Percentiles rank a stretch among this genome's conserved stretches.
Conservation (phyloP, 2,113 vertebrate genomes). For the Cariama cristata region DNA sequence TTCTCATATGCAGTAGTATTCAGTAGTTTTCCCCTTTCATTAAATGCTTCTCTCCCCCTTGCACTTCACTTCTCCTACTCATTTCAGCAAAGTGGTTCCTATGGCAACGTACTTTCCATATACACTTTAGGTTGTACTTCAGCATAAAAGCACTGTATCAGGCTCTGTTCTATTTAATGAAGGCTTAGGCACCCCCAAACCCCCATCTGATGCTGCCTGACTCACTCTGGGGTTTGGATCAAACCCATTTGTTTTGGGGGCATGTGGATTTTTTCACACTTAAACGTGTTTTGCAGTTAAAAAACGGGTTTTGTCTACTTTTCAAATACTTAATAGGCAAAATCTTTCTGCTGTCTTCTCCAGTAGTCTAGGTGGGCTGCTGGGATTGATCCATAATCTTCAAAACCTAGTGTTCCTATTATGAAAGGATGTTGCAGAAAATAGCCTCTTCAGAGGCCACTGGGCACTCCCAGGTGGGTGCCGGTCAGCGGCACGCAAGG, state of each 20-base stretch:
- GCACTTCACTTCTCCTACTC: conserved; percentile 11
- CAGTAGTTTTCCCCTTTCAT: background rate
- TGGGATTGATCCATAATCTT: background rate
- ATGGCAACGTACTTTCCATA: conserved; percentile 61
- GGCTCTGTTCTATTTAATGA: background rate
- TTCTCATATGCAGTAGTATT: background rate
- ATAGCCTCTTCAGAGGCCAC: background rate
- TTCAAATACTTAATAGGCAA: background rate
- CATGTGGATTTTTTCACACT: background rate
- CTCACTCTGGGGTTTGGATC: background rate
- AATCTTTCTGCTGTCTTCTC: background rate
- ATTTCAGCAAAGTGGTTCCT: conserved; percentile 56
- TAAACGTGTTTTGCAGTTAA: background rate
- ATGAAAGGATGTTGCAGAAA: background rate
- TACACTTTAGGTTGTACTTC: conserved; percentile 39
- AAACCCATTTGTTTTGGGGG: background rate
- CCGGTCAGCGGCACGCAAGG: accelerated
- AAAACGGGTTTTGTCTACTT: background rate
- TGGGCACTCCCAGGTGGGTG: accelerated
- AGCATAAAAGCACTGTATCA: background rate
- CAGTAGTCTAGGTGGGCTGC: background rate
- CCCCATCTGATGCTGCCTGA: background rate
- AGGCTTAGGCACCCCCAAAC: background rate
- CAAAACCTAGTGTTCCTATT: background rate
- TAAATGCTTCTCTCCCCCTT: background rate